A percentile compares a stretch with the other conserved stretches of the same genome.
phyloP scores from a whole-genome alignment of 2,888 invertebrate genomes.

The Epicampocera succincta region DNA sequence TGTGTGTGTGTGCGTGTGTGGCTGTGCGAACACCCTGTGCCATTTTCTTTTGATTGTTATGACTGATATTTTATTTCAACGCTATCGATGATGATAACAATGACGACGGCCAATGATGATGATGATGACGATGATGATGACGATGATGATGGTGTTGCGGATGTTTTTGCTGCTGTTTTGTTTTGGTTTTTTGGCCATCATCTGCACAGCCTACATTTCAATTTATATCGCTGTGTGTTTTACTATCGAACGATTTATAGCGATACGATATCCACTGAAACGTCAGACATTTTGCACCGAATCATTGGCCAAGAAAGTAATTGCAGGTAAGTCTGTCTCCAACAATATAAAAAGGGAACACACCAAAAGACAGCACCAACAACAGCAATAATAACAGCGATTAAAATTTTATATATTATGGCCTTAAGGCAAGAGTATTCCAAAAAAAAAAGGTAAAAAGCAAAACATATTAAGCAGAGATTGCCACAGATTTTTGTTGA shows the following conservation, averaged over 20 bases:
- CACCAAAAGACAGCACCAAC: not conserved
- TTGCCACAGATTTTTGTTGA: conserved; percentile 11
- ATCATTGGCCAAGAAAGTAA: conserved; percentile 86
- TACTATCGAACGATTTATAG: conserved; percentile 89
- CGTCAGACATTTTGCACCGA: conserved; percentile 88
- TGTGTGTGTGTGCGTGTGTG: too few species aligned
- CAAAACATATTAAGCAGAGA: not conserved
- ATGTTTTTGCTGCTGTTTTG: conserved; percentile 49
- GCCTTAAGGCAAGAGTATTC: conserved; percentile 43
- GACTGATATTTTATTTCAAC: conserved; percentile 37
- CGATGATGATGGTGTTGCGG: conserved; percentile 9
- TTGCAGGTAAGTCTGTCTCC: conserved; percentile 80
- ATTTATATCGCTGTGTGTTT: conserved; percentile 90
- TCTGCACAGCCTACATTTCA: conserved; percentile 84
- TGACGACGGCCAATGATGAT: conserved; percentile 25
- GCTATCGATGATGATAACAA: conserved; percentile 50
- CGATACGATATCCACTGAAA: conserved; percentile 88
- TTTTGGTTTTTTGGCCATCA: conserved; percentile 56
- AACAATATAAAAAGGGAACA: not conserved
- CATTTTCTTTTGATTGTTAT: conserved; percentile 51
- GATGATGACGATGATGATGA: conserved; percentile 1
- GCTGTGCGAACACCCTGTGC: conserved; percentile 10
- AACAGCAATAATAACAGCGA: conserved; percentile 16
- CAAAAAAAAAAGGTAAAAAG: not conserved
- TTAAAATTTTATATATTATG: conserved; percentile 24